A percentile compares a stretch with the other conserved stretches of the same genome.
Evolutionary conservation across 1,140 invertebrate genomes (phyloP).

Genomic region (Sogatella furcifera): DNA sequence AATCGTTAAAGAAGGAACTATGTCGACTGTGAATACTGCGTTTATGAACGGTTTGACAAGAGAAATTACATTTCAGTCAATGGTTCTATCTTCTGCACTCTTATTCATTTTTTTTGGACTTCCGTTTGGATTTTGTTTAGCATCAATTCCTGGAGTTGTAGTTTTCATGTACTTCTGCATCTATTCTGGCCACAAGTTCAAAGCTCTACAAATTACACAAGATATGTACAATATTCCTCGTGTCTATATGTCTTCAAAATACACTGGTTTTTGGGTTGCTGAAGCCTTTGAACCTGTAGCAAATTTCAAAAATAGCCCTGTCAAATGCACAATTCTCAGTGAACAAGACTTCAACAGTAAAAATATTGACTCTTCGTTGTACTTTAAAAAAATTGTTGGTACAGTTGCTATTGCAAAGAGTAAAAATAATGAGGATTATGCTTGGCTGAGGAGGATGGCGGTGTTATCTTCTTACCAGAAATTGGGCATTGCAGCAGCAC

Average conservation of each 20-base stretch:
- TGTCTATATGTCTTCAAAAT: constrained; percentile 23
- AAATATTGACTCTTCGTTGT: constrained; percentile 28
- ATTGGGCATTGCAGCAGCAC: constrained; percentile 34
- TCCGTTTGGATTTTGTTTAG: constrained; percentile 35
- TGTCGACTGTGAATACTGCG: constrained; percentile 35
- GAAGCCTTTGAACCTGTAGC: constrained; percentile 34
- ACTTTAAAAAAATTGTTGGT: constrained; percentile 35
- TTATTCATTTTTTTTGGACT: constrained; percentile 43
- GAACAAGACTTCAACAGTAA: constrained; percentile 30
- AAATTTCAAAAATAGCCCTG: constrained; percentile 24
- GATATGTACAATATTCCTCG: constrained; percentile 34
- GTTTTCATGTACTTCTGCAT: constrained; percentile 34
- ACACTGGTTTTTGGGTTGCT: constrained; percentile 38
- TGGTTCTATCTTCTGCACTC: constrained; percentile 37
- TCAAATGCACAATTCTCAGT: constrained; percentile 31
- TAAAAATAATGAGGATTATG: constrained; percentile 33
- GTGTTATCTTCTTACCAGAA: constrained; percentile 35
- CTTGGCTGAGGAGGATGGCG: constrained; percentile 41
- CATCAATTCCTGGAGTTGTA: constrained; percentile 35
- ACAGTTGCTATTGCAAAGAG: constrained; percentile 35
- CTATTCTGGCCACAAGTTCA: constrained; percentile 33
- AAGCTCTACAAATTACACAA: constrained; percentile 33
- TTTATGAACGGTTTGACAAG: constrained; percentile 35
- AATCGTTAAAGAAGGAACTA: constrained; percentile 33
- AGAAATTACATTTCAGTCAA: constrained; percentile 39